A percentile compares a stretch with the other conserved stretches of the same genome.
These are phyloP conservation scores for Macroteleia sp. DNA, from an alignment of 2,888 invertebrate genomes.

Conservation along the genomic window DNA sequence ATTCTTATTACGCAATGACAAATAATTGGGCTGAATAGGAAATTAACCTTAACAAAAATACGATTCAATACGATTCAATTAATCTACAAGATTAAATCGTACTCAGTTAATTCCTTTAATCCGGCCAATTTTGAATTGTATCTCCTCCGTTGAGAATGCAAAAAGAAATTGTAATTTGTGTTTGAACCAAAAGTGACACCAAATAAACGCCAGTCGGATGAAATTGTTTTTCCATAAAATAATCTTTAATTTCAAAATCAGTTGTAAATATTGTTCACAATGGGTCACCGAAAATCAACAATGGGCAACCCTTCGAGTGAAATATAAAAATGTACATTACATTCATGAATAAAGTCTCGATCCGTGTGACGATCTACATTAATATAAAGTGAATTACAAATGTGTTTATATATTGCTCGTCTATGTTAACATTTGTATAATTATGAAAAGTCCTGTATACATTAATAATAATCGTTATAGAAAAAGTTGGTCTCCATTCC, in stretches of 20 bases:
- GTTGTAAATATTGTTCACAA: slow-evolving; percentile 24
- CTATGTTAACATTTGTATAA: slow-evolving; percentile 61
- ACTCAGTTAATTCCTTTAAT: too few species aligned
- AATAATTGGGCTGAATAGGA: too few species aligned
- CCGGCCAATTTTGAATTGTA: too few species aligned
- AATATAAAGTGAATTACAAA: slow-evolving; percentile 78
- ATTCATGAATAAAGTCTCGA: slow-evolving; percentile 77
- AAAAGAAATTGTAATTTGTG: too few species aligned
- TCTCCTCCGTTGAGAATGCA: too few species aligned
- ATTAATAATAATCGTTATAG: slow-evolving; percentile 63
- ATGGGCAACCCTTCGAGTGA: slow-evolving; percentile 17
- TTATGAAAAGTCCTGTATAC: slow-evolving; percentile 59
- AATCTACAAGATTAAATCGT: too few species aligned
- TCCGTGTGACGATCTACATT: slow-evolving; percentile 73
- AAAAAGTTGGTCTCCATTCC: slow-evolving; percentile 61
- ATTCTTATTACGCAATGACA: too few species aligned
- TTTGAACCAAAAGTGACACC: slow-evolving; percentile 8
- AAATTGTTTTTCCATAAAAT: slow-evolving; percentile 1
- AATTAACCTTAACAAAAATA: too few species aligned
- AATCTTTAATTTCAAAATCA: slow-evolving; percentile 29
- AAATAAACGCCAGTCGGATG: not conserved
- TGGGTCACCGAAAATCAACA: slow-evolving; percentile 30
- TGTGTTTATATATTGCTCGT: slow-evolving; percentile 63
- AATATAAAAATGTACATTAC: slow-evolving; percentile 81
- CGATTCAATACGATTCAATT: too few species aligned